Base-by-base conservation (phyloP, 2,797 vertebrate species). In the Pitangus sulphuratus region DNA sequence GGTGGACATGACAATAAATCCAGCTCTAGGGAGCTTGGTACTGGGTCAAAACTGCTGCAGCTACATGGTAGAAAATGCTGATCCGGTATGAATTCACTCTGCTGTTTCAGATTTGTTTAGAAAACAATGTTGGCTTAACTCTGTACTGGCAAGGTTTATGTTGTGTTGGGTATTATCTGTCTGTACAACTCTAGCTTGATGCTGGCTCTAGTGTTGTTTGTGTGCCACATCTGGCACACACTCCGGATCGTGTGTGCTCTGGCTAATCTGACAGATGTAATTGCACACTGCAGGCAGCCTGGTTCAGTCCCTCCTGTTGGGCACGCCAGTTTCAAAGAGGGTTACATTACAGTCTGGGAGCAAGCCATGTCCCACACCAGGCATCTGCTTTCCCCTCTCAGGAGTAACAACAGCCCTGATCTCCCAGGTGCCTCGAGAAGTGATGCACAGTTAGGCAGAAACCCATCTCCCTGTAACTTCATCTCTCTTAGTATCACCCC, bases 71-170 rank as follows among this genome's bases (percentile, higher is more conserved):
- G 83, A 84, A 96, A 96, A 90, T 91, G 93, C 90, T 95, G 94
- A 96, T 95, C 95, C 44, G 40, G 42, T 89, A 66, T 21, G 80
- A 95, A 95, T 80, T 93, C 54, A 66, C 58, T 84, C 77, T 81
- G 48, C 83, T 82, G 77, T 66, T 92, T 89, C 86, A 94, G 77
- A 92, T 87, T 93, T 96, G 94, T 95, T 96, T 95, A 84, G 88
- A 97, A 94, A 97, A 95, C 70, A 95, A 64, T 76, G 90, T 82
- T 95, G 93, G 86, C 88, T 95, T 95, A 95, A 94, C 92, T 90
- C 90, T 76, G 39, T 76, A 76, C 88, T 95, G 94, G 96, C 91
- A 89, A 89, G 85, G 69, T 93, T 94, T 95, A 70, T n/a, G 56
- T 93, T 79, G 77, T 4, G 0, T 91, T 84, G 58, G 35, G 85